Conservation (phyloP, 2,797 vertebrate species). For the Malurus splendens region DNA sequence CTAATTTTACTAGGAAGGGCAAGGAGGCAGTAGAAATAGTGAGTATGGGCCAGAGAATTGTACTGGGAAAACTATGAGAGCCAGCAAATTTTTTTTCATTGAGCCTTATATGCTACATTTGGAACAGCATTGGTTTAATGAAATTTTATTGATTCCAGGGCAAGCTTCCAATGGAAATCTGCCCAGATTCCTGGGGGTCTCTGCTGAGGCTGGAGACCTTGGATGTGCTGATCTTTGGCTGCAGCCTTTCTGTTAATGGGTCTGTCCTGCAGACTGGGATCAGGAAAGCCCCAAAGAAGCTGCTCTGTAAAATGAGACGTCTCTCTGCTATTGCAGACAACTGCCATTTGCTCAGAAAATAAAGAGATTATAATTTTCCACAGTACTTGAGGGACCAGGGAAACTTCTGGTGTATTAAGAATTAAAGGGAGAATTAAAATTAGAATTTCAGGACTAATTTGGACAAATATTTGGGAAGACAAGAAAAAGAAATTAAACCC, state of each 20-base stretch:
- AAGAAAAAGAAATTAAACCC: neutral
- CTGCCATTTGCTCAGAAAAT: neutral
- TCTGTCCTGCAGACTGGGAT: neutral
- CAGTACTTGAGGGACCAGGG: neutral
- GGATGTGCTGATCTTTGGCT: neutral
- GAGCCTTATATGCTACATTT: slow-evolving; percentile 1
- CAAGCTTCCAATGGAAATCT: slow-evolving; percentile 38
- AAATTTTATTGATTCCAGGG: slow-evolving; percentile 53
- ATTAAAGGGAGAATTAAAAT: neutral
- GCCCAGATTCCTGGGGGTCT: slow-evolving; percentile 48
- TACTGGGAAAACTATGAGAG: neutral
- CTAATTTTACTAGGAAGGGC: neutral
- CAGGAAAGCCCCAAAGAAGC: neutral
- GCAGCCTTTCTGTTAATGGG: neutral
- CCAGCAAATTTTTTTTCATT: neutral
- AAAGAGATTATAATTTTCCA: neutral
- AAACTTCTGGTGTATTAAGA: neutral
- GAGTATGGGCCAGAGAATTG: neutral
- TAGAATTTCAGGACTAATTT: neutral
- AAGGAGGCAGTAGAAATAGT: neutral
- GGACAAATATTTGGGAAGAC: neutral
- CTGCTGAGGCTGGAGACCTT: slow-evolving; percentile 30
- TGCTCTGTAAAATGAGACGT: neutral
- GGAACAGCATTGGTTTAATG: slow-evolving; percentile 15
- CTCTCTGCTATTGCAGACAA: neutral